Base-by-base conservation (phyloP, 2,113 vertebrate species). In the Electrona antarctica region DNA sequence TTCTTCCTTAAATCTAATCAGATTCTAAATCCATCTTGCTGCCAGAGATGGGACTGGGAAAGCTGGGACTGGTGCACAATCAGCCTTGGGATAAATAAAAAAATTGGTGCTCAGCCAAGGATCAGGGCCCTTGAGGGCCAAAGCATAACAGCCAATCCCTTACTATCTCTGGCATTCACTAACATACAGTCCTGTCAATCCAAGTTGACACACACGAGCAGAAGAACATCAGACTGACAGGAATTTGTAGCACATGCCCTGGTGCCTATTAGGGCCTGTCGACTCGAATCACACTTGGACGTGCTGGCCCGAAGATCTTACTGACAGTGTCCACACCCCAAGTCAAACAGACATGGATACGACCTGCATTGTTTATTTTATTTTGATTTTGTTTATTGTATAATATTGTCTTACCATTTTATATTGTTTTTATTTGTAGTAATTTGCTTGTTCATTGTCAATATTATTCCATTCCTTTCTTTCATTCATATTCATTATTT, bases 161-260 rank as follows among this genome's bases (percentile, higher is more conserved):
- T 28, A 8, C 41, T 5, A 47, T 48, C 78, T 28, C 56, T 78
- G 77, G 74, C 63, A 65, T 85, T 73, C 81, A 82, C 67, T 59
- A 71, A 79, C 80, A 82, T 82, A 81, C 50, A 72, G 54, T 78
- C 80, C 85, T 91, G 91, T 92, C 90, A 90, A 74, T 82, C 70
- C 89, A 79, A 83, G 74, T 84, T 61, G 76, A 72, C 78, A 88
- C 83, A 85, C 69, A 84, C 48, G 69, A 68, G 81, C 84, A 91
- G 87, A 92, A 90, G 91, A 91, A 92, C 90, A 93, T 92, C 89
- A 85, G 86, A 91, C 77, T 94, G 93, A 94, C 93, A 93, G 92
- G 68, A 82, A 79, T 76, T 81, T 80, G 80, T 60, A 71, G 77
- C 64, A 76, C 64, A 82, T 67, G 85, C 74, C 72, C 78, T 49